Base-by-base conservation (phyloP, 2,113 vertebrate genomes). In the Erpornis zantholeuca region DNA sequence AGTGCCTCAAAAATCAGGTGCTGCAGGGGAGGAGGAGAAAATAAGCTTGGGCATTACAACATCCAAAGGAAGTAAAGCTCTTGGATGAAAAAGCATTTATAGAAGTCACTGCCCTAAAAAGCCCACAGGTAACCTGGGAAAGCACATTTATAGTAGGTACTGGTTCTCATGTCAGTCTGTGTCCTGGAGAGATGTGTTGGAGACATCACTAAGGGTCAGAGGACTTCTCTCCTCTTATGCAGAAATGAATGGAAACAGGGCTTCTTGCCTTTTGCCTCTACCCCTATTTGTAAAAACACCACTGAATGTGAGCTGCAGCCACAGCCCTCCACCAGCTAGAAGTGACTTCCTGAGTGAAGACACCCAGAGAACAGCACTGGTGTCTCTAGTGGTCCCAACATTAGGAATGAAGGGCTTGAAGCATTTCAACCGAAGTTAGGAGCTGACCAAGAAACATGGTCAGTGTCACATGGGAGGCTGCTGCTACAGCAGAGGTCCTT, bases 161-260 rank as follows among this genome's bases (percentile, higher is more conserved):
- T 69, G 63, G 23, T 63, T 92, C 71, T 93, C 54, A 66, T 66
- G 52, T 66, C 57, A 45, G 35, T 29, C 65, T 60, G 42, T 56
- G 19, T 68, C 65, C 65, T 87, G 49, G 25, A 54, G 49, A 92
- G 31, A 79, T 6, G 7, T 25, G 7, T 20, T 82, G 25, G 38
- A 88, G 63, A 35, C 16, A 71, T 88, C 70, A 72, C 17, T n/a
- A 61, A 57, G 1, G 2, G 61, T 17, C 53, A 72, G 66, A 35
- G n/a, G 38, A n/a, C 36, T 66, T 56, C 19, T 87, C 24, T 85
- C 61, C 82, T 95, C 68, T 94, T 76, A 50, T 38, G 64, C 3
- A 19, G 96, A 95, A 97, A 91, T 65, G 25, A 90, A 73, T 2
- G 19, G 56, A 85, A 79, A 63, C 7, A 18, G 31, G 38, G 52